Base-by-base conservation (phyloP, 2,888 invertebrate species). In the Rhodophaea formosa region DNA sequence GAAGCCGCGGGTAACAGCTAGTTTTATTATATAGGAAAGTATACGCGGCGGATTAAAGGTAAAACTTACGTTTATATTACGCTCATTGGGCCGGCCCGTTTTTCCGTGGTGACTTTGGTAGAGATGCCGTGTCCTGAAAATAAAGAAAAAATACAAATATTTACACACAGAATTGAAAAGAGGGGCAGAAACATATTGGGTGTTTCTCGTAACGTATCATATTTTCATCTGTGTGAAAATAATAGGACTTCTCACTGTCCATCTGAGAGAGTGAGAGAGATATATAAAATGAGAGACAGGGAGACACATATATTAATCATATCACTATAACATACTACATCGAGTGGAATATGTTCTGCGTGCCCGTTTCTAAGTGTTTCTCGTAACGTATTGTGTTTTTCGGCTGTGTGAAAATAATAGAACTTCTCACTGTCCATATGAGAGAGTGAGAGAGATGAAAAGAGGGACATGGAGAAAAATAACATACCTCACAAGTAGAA, bases 231-330 rank as follows among this genome's bases (percentile, higher is more conserved):
- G 91, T 86, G 32, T 85, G 81, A 0, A 91, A 86, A 43, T 92
- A 91, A 63, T 88, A 92, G 68, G 90, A 92, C 71, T 92, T 91
- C 23, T 92, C 92, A 44, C 89, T 90, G 69, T 91, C 91, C 78
- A 88, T 71, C 43, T 23, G 23, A 23, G 23, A 23, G 23, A 23
- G 23, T 3, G 23, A 23, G 5, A 23, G 23, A 23, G 23, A 2
- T 2, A 23, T 3, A 23, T 3, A 23, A 5, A n/a, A n/a, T n/a
- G n/a, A n/a, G n/a, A n/a, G n/a, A n/a, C n/a, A n/a, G n/a, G n/a
- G n/a, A n/a, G n/a, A n/a, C n/a, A n/a, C n/a, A n/a, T n/a, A n/a
- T n/a, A n/a, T n/a, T n/a, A n/a, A n/a, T n/a, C n/a, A n/a, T n/a
- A n/a, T n/a, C n/a, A n/a, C n/a, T n/a, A 23, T 23, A 23, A 23